phyloP scores from a whole-genome alignment of 1,140 invertebrate genomes.

The Ganaspis sp. region DNA sequence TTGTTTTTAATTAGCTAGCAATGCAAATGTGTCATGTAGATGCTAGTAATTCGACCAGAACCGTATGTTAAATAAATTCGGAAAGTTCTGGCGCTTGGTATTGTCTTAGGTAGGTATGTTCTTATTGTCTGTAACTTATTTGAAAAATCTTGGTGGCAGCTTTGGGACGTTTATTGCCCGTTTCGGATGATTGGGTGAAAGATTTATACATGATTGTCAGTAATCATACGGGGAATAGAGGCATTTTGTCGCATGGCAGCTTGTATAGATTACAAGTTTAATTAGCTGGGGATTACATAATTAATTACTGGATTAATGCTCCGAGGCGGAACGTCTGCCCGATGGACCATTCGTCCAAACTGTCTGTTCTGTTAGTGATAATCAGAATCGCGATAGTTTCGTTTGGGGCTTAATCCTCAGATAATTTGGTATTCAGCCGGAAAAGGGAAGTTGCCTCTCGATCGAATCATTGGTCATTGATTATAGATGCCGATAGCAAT shows the following conservation, averaged over 20 bases:
- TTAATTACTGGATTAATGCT: slow-evolving; percentile 44
- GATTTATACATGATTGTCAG: neutral
- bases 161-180: neutral
- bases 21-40: too few relatives aligned
- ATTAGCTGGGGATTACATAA: slow-evolving; percentile 44
- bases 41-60: too few relatives aligned
- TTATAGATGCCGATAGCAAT: neutral
- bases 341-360: slow-evolving; percentile 18
- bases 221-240: neutral
- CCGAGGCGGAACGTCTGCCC: slow-evolving; percentile 41
- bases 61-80: too few relatives aligned
- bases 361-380: neutral
- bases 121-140: too few relatives aligned
- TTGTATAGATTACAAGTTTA: slow-evolving; percentile 38
- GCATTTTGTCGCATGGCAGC: slow-evolving; percentile 6
- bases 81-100: too few relatives aligned
- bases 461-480: neutral
- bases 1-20: too few relatives aligned
- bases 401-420: neutral
- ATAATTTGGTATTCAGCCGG: slow-evolving; percentile 4
- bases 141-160: neutral
- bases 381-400: slow-evolving; percentile 15
- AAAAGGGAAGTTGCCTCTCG: neutral
- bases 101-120: too few relatives aligned
- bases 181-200: neutral